Percentiles rank a stretch among this genome's conserved stretches.
Evolutionary conservation across 2,888 invertebrate genomes (phyloP).

Genomic region (Torymus tubicola): DNA sequence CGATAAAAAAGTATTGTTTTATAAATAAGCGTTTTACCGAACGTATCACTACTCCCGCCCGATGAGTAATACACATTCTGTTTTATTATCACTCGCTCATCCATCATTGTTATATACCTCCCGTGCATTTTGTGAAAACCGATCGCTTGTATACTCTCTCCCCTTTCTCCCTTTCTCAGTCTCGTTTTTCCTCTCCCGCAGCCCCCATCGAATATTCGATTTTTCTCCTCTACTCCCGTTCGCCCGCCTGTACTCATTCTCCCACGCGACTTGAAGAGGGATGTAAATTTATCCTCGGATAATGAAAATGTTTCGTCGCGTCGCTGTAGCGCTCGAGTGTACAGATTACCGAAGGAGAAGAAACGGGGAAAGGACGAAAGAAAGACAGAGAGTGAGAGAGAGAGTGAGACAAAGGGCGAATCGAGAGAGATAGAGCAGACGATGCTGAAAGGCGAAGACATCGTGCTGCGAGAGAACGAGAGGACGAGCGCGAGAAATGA

Average conservation of each 20-base stretch:
- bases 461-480: not conserved
- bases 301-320: conserved; percentile 53
- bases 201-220: conserved; percentile 36
- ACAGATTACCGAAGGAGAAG: conserved; percentile 37
- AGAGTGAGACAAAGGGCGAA: conserved; percentile 34
- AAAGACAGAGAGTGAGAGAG: not conserved
- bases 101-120: conserved; percentile 46
- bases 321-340: conserved; percentile 22
- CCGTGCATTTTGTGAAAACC: conserved; percentile 41
- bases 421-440: conserved; percentile 15
- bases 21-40: too few relatives aligned
- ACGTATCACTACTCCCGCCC: too few relatives aligned
- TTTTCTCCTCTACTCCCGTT: conserved; percentile 12
- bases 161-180: too few relatives aligned
- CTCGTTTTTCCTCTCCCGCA: not conserved
- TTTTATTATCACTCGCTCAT: conserved; percentile 34
- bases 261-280: conserved; percentile 30
- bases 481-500: conserved; percentile 25
- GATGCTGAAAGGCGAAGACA: conserved; percentile 14
- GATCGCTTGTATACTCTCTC: conserved; percentile 28
- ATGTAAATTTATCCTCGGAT: conserved; percentile 53
- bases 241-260: not conserved
- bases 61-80: conserved; percentile 16
- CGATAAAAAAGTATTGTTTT: too few relatives aligned
- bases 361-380: conserved; percentile 32